A percentile compares a stretch with the other conserved stretches of the same genome.
Evolutionary conservation across 2,113 vertebrate genomes (phyloP).

Genomic region (Thalassarche chlororhynchos): DNA sequence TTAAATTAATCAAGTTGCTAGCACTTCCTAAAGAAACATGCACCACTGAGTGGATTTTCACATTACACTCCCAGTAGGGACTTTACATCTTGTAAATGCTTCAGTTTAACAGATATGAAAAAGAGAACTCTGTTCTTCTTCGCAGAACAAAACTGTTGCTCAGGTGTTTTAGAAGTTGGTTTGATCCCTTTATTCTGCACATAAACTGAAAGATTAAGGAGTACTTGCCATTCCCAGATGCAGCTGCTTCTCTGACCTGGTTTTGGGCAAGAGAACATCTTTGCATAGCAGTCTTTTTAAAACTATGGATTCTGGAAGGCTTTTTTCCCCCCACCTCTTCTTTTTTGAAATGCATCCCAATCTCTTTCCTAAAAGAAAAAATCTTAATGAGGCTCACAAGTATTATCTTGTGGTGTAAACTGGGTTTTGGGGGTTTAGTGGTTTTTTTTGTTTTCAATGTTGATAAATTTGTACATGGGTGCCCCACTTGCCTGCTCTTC

Average conservation of each 20-base stretch:
- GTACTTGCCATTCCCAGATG: not conserved
- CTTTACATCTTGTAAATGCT: slow-evolving; percentile 10
- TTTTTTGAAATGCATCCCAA: not conserved
- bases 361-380: not conserved
- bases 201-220: slow-evolving; percentile 25
- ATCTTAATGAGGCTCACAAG: not conserved
- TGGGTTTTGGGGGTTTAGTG: fast-evolving
- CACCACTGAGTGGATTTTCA: not conserved
- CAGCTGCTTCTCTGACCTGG: not conserved
- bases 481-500: not conserved
- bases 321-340: not conserved
- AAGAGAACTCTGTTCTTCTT: not conserved
- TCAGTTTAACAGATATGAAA: slow-evolving; percentile 6
- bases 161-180: not conserved
- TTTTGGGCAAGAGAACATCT: not conserved
- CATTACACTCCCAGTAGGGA: not conserved
- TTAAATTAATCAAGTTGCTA: not conserved
- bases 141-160: not conserved
- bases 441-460: not conserved
- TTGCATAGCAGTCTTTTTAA: not conserved
- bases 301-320: not conserved
- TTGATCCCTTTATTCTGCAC: slow-evolving; percentile 14
- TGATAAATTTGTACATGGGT: not conserved
- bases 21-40: not conserved
- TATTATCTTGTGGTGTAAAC: not conserved